Evolutionary conservation across 2,888 invertebrate species (phyloP).

Genomic region (Dynastes tityus): DNA sequence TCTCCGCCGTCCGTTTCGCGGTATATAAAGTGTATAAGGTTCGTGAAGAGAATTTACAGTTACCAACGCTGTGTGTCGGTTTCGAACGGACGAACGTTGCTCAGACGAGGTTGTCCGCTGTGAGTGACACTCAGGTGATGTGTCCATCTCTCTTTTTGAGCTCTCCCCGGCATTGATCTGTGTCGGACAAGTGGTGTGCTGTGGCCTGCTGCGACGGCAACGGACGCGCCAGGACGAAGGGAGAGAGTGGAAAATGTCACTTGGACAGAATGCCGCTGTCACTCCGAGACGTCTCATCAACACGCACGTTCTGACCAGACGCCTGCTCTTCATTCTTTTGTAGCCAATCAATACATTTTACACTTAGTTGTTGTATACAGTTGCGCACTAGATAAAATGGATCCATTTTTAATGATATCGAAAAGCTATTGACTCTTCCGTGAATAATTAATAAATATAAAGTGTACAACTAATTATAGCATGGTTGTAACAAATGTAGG

Average conservation of each 20-base stretch:
- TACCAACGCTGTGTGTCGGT: slow-evolving; percentile 34
- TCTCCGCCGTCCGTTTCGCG: slow-evolving; percentile 31
- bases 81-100: slow-evolving; percentile 38
- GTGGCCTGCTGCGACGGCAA: slow-evolving; percentile 43
- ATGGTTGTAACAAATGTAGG: too few species aligned
- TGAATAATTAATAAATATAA: too few species aligned
- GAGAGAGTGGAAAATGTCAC: slow-evolving; percentile 56
- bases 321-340: slow-evolving; percentile 48
- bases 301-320: slow-evolving; percentile 60
- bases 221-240: slow-evolving; percentile 43
- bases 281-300: slow-evolving; percentile 60
- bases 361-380: slow-evolving; percentile 8
- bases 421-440: too few species aligned
- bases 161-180: slow-evolving; percentile 57
- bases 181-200: slow-evolving; percentile 53
- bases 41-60: slow-evolving; percentile 40
- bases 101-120: slow-evolving; percentile 49
- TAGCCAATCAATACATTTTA: slow-evolving; percentile 55
- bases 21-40: slow-evolving; percentile 12
- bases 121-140: slow-evolving; percentile 59
- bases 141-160: slow-evolving; percentile 54
- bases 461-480: too few species aligned
- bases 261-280: slow-evolving; percentile 58
- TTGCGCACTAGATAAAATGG: slow-evolving; percentile 2
- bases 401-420: slow-evolving; percentile 8